These are phyloP conservation scores for Drosophila kohkoa DNA, from an alignment of 1,140 invertebrate species.

Conservation along the genomic window DNA sequence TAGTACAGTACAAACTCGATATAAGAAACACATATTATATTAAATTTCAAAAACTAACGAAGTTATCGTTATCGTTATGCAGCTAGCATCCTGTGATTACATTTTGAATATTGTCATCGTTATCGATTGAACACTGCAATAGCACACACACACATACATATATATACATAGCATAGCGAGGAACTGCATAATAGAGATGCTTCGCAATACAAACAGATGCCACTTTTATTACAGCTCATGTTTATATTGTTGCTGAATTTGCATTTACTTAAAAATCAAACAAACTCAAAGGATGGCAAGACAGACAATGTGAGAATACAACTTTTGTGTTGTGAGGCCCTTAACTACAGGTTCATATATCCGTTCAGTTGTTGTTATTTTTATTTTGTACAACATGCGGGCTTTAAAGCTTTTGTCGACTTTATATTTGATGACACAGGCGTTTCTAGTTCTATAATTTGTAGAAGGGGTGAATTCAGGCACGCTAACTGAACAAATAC, in stretches of 20 bases:
- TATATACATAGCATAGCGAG: no score
- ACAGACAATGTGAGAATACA: background rate
- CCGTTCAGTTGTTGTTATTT: background rate
- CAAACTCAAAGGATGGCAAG: background rate
- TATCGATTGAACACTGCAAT: background rate
- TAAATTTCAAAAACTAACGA: no score
- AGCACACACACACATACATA: background rate
- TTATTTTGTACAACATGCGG: constrained; percentile 18
- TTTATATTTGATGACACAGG: constrained; percentile 20
- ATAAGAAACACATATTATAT: no score
- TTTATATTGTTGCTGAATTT: constrained; percentile 1
- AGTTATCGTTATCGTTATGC: no score
- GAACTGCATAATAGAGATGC: background rate
- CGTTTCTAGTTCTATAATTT: background rate
- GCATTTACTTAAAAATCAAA: constrained; percentile 4
- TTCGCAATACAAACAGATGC: background rate
- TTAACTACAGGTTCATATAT: constrained; percentile 29
- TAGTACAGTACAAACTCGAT: background rate
- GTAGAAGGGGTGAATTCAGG: background rate
- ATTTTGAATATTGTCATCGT: background rate
- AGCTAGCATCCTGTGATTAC: no score
- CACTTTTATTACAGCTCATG: constrained; percentile 5
- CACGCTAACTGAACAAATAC: constrained; percentile 28
- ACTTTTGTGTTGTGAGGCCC: background rate
- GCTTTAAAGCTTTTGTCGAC: constrained; percentile 35